Percentiles rank a stretch among this genome's conserved stretches.
Evolutionary conservation across 2,888 invertebrate species (phyloP).

Genomic region (Leptopterna dolabrata): DNA sequence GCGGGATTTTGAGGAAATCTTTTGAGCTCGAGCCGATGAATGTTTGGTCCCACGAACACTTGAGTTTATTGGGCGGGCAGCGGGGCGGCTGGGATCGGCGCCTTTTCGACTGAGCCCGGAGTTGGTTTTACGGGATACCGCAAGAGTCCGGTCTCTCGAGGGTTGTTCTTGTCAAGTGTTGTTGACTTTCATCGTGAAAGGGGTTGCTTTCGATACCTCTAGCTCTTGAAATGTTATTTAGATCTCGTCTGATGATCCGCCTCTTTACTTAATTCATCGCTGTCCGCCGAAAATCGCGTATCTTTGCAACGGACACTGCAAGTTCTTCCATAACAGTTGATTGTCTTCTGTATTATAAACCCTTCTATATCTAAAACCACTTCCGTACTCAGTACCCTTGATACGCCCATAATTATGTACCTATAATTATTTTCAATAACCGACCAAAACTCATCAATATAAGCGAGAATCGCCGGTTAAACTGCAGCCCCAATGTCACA

Average conservation of each 20-base stretch:
- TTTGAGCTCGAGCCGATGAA: neutral
- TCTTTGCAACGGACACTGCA: no score
- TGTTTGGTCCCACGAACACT: neutral
- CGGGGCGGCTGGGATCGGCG: neutral
- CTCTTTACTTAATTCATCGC: neutral
- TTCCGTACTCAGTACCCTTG: no score
- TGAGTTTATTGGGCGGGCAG: neutral
- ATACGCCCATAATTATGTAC: no score
- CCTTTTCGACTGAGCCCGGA: neutral
- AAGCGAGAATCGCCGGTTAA: no score
- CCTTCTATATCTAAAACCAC: no score
- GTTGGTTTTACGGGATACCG: neutral
- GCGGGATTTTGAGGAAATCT: neutral
- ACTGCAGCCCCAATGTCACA: no score
- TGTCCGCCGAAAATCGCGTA: no score
- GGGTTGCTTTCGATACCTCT: neutral
- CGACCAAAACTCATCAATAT: no score
- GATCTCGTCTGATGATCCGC: neutral
- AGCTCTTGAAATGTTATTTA: neutral
- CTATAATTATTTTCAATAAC: no score
- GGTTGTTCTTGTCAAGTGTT: slow-evolving; percentile 7
- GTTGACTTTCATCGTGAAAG: neutral
- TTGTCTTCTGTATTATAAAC: no score
- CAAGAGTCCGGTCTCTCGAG: neutral
- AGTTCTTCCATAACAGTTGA: no score